Evolutionary conservation across 1,140 invertebrate genomes (phyloP).

Genomic region (Tetragonula clypearis): DNA sequence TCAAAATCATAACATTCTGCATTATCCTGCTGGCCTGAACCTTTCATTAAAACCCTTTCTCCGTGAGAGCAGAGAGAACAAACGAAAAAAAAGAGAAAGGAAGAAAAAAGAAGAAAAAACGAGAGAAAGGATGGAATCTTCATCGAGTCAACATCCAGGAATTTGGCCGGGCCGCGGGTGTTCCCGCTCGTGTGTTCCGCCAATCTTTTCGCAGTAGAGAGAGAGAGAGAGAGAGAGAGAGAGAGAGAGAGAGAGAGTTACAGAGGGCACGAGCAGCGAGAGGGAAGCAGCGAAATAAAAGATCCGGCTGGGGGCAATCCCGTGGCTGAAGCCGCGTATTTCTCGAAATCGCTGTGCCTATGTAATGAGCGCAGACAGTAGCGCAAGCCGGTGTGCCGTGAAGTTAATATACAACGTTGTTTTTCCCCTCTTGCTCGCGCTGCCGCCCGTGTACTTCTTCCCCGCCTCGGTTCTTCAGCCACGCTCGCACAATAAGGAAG

Average conservation of each 20-base stretch:
- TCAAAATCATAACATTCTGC: background rate
- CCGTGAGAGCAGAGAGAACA: background rate
- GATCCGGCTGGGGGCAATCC: slow-evolving; percentile 10
- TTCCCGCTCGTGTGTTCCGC: background rate
- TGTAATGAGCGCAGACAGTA: slow-evolving; percentile 50
- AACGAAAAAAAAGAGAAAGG: background rate
- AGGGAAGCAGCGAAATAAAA: slow-evolving; percentile 10
- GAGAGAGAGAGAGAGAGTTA: background rate
- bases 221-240: background rate
- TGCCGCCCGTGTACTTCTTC: background rate
- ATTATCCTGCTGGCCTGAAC: background rate
- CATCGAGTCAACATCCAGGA: slow-evolving; percentile 1
- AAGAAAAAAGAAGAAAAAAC: too few species aligned
- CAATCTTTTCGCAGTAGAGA: background rate
- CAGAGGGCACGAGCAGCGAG: too few species aligned
- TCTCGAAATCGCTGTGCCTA: slow-evolving; percentile 60
- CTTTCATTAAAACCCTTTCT: background rate
- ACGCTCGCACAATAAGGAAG: slow-evolving; percentile 70
- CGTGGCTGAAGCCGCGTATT: slow-evolving; percentile 29
- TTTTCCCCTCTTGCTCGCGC: slow-evolving; percentile 7
- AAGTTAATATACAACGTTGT: slow-evolving; percentile 58
- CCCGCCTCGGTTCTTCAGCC: slow-evolving; percentile 14
- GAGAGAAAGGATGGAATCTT: background rate
- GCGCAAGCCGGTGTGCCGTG: slow-evolving; percentile 38
- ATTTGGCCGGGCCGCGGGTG: background rate